Evolutionary conservation across 1,140 invertebrate species (phyloP).

Genomic region (Camponotus pennsylvanicus): DNA sequence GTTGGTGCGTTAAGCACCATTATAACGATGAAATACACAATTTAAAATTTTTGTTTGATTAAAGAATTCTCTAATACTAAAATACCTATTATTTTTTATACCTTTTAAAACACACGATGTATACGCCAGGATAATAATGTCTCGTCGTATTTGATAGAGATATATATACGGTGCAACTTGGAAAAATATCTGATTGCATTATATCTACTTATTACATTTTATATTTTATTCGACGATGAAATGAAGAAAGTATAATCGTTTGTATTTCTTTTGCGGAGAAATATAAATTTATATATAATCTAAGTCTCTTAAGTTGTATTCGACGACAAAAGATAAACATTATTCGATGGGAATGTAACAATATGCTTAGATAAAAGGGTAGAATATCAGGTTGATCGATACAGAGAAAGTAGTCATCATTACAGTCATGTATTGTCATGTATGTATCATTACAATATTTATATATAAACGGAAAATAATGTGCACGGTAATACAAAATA

Average conservation of each 20-base stretch:
- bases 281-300: neutral
- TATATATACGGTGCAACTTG: too few species aligned
- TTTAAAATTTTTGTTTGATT: too few species aligned
- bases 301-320: neutral
- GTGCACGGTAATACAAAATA: neutral
- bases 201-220: neutral
- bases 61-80: too few species aligned
- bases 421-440: neutral
- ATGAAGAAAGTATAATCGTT: neutral
- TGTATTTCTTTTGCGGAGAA: neutral
- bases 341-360: conserved; percentile 9
- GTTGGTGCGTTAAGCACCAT: too few species aligned
- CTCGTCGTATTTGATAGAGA: neutral
- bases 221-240: neutral
- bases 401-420: neutral
- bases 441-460: neutral
- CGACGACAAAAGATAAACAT: conserved; percentile 1
- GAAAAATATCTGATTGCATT: neutral
- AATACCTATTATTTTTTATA: too few species aligned
- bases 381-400: neutral
- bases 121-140: too few species aligned
- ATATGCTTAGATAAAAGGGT: neutral
- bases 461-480: neutral
- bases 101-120: too few species aligned
- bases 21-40: too few species aligned